Base-by-base conservation (phyloP, 1,140 invertebrate genomes). In the Lucilia cuprina region DNA sequence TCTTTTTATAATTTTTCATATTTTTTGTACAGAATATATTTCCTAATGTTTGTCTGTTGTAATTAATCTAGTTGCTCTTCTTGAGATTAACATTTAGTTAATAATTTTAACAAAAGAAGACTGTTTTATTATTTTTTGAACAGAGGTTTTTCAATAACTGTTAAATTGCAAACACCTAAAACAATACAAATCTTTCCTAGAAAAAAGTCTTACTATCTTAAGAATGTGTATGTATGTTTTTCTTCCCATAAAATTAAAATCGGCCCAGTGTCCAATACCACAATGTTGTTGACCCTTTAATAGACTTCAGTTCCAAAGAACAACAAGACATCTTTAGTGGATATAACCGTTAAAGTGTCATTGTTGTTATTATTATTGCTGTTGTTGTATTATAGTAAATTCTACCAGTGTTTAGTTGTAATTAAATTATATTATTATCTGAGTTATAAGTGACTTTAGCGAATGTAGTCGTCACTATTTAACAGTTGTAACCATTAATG, bases 401-500 rank as follows among this genome's bases (percentile, higher is more conserved):
- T 1, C 14, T 7, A 60, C 55, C n/a, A 60, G n/a, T 60, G 55
- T 41, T 3, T 60, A 14, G 55, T 5, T n/a, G 55, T 60, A 60
- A 60, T 60, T 60, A 60, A 60, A 60, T 60, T n/a, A 60, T 30
- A 30, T 3, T 30, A 30, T 3, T 60, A 60, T 60, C 55, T 60
- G 14, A 60, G 55, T n/a, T 60, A 30, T 30, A 60, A 60, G 55
- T 60, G 55, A n/a, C 55, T 60, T 60, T 5, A n/a, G 55, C 7
- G 55, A n/a, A 60, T 60, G 14, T 60, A 17, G 55, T 60, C 14
- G n/a, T 7, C 55, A n/a, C 14, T n/a, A 60, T 60, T 47, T 78
- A 78, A 78, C 41, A 78, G 75, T 47, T 19, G 34, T 78, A 78
- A 78, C 75, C 75, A 41, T 78, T 78, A 47, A 78, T 41, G 75